phyloP scores from a whole-genome alignment of 2,113 vertebrate species.

The Tursiops truncatus region DNA sequence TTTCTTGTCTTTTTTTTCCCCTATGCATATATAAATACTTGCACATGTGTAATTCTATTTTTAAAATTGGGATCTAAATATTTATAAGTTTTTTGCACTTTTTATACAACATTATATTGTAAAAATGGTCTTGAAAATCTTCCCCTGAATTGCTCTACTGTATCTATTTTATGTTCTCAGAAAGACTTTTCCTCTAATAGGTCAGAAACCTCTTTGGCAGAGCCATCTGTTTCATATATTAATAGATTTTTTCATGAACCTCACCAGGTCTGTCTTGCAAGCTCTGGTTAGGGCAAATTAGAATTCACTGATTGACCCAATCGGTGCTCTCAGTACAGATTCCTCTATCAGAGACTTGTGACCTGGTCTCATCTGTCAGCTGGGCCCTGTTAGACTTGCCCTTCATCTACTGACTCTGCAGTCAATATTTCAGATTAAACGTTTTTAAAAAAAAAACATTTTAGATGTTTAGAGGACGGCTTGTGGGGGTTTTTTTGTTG shows the following conservation, averaged over 20 bases:
- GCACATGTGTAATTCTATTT: neutral
- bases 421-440: neutral
- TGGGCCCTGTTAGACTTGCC: neutral
- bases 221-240: neutral
- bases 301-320: neutral
- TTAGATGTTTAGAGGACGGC: constrained; percentile 22
- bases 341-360: neutral
- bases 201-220: neutral
- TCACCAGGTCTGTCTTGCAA: neutral
- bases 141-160: neutral
- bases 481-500: neutral
- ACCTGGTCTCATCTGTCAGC: neutral
- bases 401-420: neutral
- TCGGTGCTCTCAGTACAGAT: neutral
- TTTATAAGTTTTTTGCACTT: neutral
- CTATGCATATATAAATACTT: neutral
- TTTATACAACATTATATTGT: neutral
- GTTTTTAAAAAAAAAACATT: neutral
- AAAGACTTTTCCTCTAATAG: neutral
- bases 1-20: neutral
- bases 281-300: neutral
- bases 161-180: neutral
- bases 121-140: neutral
- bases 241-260: neutral
- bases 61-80: neutral